Evolutionary conservation across 2,113 vertebrate species (phyloP), one percentile per base, ranked within the genome.

Genomic region (Pipra filicauda): DNA sequence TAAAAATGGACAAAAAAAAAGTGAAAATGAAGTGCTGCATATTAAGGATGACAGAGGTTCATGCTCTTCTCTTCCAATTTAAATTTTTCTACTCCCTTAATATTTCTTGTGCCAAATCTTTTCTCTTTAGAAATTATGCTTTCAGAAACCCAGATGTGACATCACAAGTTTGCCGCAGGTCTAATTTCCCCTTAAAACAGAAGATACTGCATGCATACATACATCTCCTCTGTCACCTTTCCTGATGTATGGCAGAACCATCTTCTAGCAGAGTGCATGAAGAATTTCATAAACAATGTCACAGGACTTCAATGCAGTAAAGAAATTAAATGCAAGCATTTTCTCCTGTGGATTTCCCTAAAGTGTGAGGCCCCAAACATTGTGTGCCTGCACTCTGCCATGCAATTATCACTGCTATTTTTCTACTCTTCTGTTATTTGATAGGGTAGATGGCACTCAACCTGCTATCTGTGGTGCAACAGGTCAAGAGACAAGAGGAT

Each of bases 131-230:
- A 74, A 85, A 94, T 88, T 77, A 94, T 51, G 54, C 55, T 94
- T 92, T 91, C 93, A 93, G 88, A 97, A 97, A 94, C 59, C 57
- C 41, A 73, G 72, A 59, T 86, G 44, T 71, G 96, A 94, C 76
- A 78, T 37, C 59, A 55, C 5, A 64, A 61, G 28, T 78, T 89
- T 67, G 31, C 62, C 44, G 21, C n/a, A 55, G 61, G 54, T 41
- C 65, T 87, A 69, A 74, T 72, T 86, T 87, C 44, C n/a, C 28
- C 65, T 75, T 78, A 89, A 81, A 93, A 80, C 12, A 77, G 41
- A 74, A 92, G 39, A 49, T 51, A 55, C 12, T 43, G 17, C 43
- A 83, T 28, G 35, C 62, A 91, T 83, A 71, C 30, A 26, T 58
- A 57, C 31, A 31, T 57, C 30, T 88, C 83, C 28, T 77, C 49